Base-by-base conservation (phyloP, 2,113 vertebrate genomes). In the Labrus mixtus region DNA sequence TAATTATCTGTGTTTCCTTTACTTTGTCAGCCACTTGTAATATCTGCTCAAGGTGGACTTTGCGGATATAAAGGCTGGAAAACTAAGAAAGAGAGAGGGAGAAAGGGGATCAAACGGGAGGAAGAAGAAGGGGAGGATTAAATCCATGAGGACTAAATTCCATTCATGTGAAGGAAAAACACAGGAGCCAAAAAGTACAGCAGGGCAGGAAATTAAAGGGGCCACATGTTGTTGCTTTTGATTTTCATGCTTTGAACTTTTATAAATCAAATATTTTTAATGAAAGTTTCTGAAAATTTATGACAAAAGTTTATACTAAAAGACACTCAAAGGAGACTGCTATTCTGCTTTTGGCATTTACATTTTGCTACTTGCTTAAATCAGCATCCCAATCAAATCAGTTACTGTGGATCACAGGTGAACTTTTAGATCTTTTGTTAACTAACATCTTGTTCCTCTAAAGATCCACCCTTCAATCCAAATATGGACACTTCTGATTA, bases 41-140 rank as follows among this genome's bases (percentile, higher is more conserved):
- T 43, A 2, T 10, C 54, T 0, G 39, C 39, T 76, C 8, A 25
- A 60, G 36, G 61, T 6, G 48, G 59, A 84, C 53, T 54, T 76
- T 75, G 22, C 55, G 80, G 73, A 68, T 69, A 33, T 78, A 46
- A 53, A 79, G 17, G 70, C 78, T 69, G 76, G 82, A 65, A 79
- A 76, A 82, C 61, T 3, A 37, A 71, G 63, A 51, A 23, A 25
- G 7, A 45, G n/a, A 15, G 33, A 55, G 13, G 37, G 45, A 15
- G 23, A 22, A 29, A 36, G 33, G 13, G 55, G 45, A 13, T n/a
- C 46, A 20, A 2, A 4, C 2, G 16, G 48, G 69, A 0, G 25
- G 20, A 68, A 33, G 29, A 37, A 23, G 15, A 33, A 33, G 29
- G 29, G 29, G 6, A 33, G 6, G 25, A 25, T 2, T 2, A 25